Percentiles rank a stretch among this genome's conserved stretches.
Evolutionary conservation across 2,888 invertebrate genomes (phyloP).

Genomic region (Galeruca laticollis): DNA sequence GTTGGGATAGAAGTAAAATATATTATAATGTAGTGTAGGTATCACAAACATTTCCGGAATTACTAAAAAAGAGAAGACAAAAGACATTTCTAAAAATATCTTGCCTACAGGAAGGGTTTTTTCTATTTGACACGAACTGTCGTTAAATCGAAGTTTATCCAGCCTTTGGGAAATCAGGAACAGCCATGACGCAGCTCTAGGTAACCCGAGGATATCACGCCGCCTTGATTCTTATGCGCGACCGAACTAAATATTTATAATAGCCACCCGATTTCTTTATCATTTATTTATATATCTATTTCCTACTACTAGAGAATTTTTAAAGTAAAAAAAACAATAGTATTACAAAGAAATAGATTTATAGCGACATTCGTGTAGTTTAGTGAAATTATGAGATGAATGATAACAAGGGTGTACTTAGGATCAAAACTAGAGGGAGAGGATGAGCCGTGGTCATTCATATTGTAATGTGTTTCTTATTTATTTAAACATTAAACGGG

Average conservation of each 20-base stretch:
- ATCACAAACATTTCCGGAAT: neutral
- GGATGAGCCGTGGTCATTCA: no score
- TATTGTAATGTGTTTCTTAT: no score
- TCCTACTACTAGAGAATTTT: neutral
- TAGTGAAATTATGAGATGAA: no score
- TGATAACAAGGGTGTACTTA: no score
- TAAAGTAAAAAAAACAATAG: neutral
- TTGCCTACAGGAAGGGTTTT: slow-evolving; percentile 12
- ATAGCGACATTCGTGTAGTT: neutral
- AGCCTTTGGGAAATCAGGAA: slow-evolving; percentile 66
- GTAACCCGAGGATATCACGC: slow-evolving; percentile 48
- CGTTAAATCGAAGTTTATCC: slow-evolving; percentile 68
- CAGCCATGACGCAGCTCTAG: slow-evolving; percentile 38
- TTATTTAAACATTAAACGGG: no score
- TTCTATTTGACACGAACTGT: slow-evolving; percentile 61
- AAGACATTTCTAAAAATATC: neutral
- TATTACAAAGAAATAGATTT: neutral
- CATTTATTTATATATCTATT: neutral
- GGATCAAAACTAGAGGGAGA: no score
- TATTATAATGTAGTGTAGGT: no score
- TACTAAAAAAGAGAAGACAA: neutral
- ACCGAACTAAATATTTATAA: slow-evolving; percentile 62
- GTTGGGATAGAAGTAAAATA: no score
- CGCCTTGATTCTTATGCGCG: slow-evolving; percentile 61
- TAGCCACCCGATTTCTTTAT: slow-evolving; percentile 33